Base-by-base conservation (phyloP, 2,797 vertebrate genomes). In the Sebastiscus albofasciatus region DNA sequence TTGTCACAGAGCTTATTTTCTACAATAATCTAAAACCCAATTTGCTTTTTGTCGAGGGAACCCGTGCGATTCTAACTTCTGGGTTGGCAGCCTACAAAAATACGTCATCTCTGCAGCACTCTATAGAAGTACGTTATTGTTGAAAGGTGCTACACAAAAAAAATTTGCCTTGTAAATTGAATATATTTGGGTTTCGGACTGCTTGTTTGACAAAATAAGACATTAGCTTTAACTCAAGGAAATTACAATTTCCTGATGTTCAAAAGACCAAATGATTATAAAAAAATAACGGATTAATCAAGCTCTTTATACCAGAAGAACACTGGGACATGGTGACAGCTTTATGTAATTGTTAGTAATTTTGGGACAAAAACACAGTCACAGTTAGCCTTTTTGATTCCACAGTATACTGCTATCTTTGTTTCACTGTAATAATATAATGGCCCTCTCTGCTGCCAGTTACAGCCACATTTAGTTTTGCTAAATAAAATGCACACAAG, bases 401-500 rank as follows among this genome's bases (percentile, higher is more conserved):
- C 18, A 58, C 18, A 8, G 42, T 54, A 36, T 33, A n/a, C 27
- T 56, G 3, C 36, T 77, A 46, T 65, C 4, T 68, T 72, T 79
- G 31, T 33, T 33, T 76, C 34, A 33, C 39, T 60, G 59, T 85
- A 64, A 60, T 80, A 56, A 22, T 9, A 67, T 54, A 81, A 75
- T 55, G 55, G 42, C 65, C n/a, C 79, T 72, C 49, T 75, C 73
- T 55, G 75, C 79, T 74, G 80, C 39, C 75, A 76, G 80, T 81
- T 85, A 75, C 61, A 87, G 72, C 72, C 60, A 76, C 68, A 88
- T 90, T 83, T 87, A 87, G 73, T 60, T 87, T 82, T 62, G 71
- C 79, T 79, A 85, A 92, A 90, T 89, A 85, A 89, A 92, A 90
- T 72, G 70, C 84, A 88, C 79, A 87, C 74, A 67, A 80, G 83